Conservation (phyloP, 2,113 vertebrate genomes). For the Regulus satrapa region DNA sequence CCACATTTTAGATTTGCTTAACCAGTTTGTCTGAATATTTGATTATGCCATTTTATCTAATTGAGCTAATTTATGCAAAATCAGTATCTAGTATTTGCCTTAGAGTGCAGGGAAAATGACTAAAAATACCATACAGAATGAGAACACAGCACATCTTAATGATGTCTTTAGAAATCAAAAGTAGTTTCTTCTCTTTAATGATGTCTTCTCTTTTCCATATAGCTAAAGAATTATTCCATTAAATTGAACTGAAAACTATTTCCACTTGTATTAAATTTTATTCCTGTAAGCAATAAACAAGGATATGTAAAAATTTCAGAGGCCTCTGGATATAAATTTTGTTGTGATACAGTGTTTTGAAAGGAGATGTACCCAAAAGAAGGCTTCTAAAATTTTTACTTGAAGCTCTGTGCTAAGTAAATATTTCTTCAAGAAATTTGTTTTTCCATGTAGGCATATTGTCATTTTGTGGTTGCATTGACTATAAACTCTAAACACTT, state of each 20-base stretch:
- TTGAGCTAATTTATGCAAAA: not conserved
- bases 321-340: not conserved
- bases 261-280: not conserved
- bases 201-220: not conserved
- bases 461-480: not conserved
- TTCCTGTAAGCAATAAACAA: not conserved
- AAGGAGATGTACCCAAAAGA: not conserved
- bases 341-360: not conserved
- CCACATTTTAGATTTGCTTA: not conserved
- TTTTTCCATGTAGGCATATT: not conserved
- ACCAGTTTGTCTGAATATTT: not conserved
- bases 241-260: not conserved
- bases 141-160: not conserved
- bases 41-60: not conserved
- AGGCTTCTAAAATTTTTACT: not conserved
- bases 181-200: not conserved
- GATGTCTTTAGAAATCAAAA: not conserved
- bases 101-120: not conserved
- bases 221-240: not conserved
- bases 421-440: not conserved
- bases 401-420: not conserved
- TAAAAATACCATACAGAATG: not conserved
- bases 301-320: not conserved
- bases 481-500: not conserved
- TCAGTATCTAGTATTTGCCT: not conserved